phyloP scores from a whole-genome alignment of 2,888 invertebrate species.

The Hydriomena furcata region DNA sequence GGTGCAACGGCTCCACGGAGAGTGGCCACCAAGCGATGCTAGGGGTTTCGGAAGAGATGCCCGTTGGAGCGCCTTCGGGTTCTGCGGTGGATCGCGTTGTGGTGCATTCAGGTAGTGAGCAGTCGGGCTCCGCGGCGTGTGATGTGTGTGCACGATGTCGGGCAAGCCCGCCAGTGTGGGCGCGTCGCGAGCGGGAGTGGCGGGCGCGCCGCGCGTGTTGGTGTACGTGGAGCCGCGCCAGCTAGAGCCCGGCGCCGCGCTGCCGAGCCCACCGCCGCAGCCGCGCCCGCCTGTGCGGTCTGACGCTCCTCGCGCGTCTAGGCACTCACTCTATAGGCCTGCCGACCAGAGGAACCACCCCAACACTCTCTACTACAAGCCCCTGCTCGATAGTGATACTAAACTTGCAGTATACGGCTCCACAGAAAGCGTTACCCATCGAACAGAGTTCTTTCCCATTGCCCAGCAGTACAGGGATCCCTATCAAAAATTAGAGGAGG shows the following conservation, averaged over 20 bases:
- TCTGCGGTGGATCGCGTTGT: constrained; percentile 58
- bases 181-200: constrained; percentile 80
- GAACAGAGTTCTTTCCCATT: constrained; percentile 57
- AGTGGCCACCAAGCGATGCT: constrained; percentile 71
- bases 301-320: constrained; percentile 50
- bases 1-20: constrained; percentile 60
- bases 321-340: constrained; percentile 49
- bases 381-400: constrained; percentile 55
- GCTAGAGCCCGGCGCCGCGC: constrained; percentile 78
- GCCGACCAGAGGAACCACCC: constrained; percentile 52
- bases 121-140: constrained; percentile 81
- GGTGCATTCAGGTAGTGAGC: constrained; percentile 72
- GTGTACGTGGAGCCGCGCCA: constrained; percentile 81
- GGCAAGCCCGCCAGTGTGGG: constrained; percentile 90
- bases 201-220: constrained; percentile 79
- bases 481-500: constrained; percentile 55
- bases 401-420: constrained; percentile 57
- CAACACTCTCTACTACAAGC: constrained; percentile 61
- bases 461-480: constrained; percentile 63
- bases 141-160: constrained; percentile 90
- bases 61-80: constrained; percentile 58
- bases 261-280: constrained; percentile 50
- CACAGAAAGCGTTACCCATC: constrained; percentile 51
- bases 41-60: constrained; percentile 68
- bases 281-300: constrained; percentile 53